phyloP scores from a whole-genome alignment of 1,140 invertebrate genomes.

The Druon quercuslanigerum region DNA sequence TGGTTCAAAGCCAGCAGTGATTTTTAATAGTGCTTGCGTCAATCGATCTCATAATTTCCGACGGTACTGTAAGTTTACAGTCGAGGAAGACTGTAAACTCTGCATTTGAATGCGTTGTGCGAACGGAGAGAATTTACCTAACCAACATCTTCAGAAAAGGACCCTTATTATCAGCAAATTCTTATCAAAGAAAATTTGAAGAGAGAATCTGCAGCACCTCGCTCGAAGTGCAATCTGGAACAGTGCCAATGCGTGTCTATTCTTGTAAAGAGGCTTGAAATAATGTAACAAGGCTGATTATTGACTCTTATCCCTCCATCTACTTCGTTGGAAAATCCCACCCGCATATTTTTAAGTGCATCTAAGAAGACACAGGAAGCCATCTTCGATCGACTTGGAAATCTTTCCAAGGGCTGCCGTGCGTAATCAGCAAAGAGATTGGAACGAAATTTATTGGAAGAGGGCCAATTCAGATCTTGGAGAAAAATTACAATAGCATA shows the following conservation, averaged over 20 bases:
- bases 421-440: background rate
- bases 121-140: background rate
- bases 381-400: background rate
- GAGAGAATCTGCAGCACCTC: background rate
- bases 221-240: slow-evolving; percentile 1
- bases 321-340: background rate
- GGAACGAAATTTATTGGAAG: slow-evolving; percentile 9
- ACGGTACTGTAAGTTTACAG: no score
- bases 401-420: background rate
- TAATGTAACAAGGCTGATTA: slow-evolving; percentile 8
- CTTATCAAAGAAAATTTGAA: background rate
- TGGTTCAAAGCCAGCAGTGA: no score
- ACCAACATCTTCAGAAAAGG: background rate
- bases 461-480: slow-evolving; percentile 6
- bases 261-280: slow-evolving; percentile 1
- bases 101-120: no score
- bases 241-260: slow-evolving; percentile 9
- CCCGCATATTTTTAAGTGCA: background rate
- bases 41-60: no score
- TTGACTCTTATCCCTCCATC: background rate
- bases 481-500: slow-evolving; percentile 12
- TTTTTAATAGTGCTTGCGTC: no score
- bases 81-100: no score
- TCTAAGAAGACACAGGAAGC: background rate
- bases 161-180: background rate